Evolutionary conservation across 2,113 vertebrate genomes (phyloP).

Genomic region (Oryzias javanicus): DNA sequence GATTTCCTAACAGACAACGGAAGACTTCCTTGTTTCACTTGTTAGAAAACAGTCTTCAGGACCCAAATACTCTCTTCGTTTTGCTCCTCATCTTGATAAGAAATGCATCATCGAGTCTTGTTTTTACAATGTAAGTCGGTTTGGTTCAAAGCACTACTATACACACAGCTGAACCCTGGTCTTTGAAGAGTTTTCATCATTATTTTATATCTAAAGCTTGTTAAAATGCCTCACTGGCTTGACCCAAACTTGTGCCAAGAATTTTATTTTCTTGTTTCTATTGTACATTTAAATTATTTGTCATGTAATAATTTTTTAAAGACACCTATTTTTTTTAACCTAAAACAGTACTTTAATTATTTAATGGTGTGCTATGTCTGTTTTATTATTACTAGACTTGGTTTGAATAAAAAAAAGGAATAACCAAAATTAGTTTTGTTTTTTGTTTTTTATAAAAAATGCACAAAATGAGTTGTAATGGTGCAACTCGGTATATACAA

Average conservation of each 20-base stretch:
- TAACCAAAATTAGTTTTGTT: neutral
- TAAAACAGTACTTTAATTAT: slow-evolving; percentile 57
- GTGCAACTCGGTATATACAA: slow-evolving; percentile 17
- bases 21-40: slow-evolving; percentile 4
- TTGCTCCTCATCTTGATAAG: slow-evolving; percentile 3
- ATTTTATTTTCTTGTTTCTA: slow-evolving; percentile 28
- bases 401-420: slow-evolving; percentile 59
- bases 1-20: neutral
- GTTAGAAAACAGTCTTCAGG: slow-evolving; percentile 6
- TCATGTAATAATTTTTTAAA: slow-evolving; percentile 74
- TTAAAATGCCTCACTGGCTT: slow-evolving; percentile 23
- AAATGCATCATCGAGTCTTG: slow-evolving; percentile 5
- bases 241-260: slow-evolving; percentile 17
- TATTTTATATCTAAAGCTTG: slow-evolving; percentile 34
- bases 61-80: neutral
- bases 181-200: slow-evolving; percentile 19
- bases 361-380: slow-evolving; percentile 23
- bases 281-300: slow-evolving; percentile 86
- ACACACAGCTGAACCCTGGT: slow-evolving; percentile 6
- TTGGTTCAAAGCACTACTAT: slow-evolving; percentile 14
- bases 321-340: slow-evolving; percentile 75
- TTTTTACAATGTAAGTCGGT: slow-evolving; percentile 14
- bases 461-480: neutral
- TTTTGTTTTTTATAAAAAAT: too few relatives aligned
- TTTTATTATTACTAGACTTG: slow-evolving; percentile 43